phyloP scores from a whole-genome alignment of 1,140 invertebrate genomes.

The Batillaria attramentaria region DNA sequence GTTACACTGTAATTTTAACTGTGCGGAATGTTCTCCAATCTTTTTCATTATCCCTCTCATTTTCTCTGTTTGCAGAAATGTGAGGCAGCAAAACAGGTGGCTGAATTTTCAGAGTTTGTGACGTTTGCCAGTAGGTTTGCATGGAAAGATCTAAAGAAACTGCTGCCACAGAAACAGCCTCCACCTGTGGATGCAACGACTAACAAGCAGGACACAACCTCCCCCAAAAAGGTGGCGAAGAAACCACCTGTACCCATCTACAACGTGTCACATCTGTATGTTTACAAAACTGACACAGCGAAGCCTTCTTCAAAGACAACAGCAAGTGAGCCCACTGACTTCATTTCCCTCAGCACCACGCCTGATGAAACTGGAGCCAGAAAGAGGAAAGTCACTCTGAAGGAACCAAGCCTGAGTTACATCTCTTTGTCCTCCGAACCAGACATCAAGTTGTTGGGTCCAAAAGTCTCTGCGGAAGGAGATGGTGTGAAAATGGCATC shows the following conservation, averaged over 20 bases:
- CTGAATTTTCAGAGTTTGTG: not conserved
- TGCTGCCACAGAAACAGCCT: not conserved
- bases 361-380: not conserved
- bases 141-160: not conserved
- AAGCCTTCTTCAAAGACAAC: not conserved
- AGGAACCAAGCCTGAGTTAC: not conserved
- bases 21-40: not conserved
- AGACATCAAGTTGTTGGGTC: not conserved
- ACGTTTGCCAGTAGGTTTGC: not conserved
- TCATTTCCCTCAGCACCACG: not conserved
- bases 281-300: slow-evolving; percentile 17
- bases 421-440: slow-evolving; percentile 13
- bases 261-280: slow-evolving; percentile 20
- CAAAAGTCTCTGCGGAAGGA: not conserved
- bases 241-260: not conserved
- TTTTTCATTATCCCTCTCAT: not conserved
- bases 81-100: not conserved
- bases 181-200: not conserved
- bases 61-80: not conserved
- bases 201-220: not conserved
- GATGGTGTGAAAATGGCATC: not conserved
- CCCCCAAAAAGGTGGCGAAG: not conserved
- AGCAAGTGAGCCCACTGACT: not conserved
- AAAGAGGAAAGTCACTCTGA: not conserved
- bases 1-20: not conserved